Evolutionary conservation across 1,140 invertebrate genomes (phyloP).

Genomic region (Papilio aristodemus): DNA sequence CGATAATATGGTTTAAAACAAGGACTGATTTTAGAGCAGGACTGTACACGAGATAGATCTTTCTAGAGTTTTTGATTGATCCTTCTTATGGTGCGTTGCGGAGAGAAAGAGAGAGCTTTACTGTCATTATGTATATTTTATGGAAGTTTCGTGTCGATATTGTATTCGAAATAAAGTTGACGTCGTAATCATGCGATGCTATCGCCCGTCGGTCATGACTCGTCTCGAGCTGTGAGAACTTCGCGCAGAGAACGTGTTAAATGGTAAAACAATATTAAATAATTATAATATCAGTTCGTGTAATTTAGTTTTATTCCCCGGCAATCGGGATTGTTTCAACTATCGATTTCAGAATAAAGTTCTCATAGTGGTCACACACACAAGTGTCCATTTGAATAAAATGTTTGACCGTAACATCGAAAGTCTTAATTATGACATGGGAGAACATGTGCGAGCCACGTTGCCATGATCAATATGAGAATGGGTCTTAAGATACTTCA

Average conservation of each 20-base stretch:
- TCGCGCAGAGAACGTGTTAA: constrained; percentile 11
- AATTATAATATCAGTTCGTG: constrained; percentile 7
- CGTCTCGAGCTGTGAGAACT: constrained; percentile 13
- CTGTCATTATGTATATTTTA: constrained; percentile 26
- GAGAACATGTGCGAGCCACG: constrained; percentile 66
- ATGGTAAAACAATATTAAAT: constrained; percentile 24
- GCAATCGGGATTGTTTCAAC: constrained; percentile 36
- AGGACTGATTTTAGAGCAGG: not conserved
- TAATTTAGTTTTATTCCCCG: constrained; percentile 6
- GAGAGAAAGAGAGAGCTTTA: constrained; percentile 11
- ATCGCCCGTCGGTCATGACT: not conserved
- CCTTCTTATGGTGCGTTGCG: not conserved
- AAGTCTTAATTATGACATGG: constrained; percentile 53
- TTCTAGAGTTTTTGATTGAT: constrained; percentile 28
- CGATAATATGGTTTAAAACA: not conserved
- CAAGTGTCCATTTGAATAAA: constrained; percentile 55
- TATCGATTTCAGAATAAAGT: constrained; percentile 44
- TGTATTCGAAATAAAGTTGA: constrained; percentile 22
- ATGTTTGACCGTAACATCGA: constrained; percentile 64
- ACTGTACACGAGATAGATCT: constrained; percentile 12
- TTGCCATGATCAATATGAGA: constrained; percentile 47
- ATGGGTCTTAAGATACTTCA: constrained; percentile 56
- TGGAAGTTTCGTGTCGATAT: constrained; percentile 23
- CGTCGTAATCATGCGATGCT: constrained; percentile 17
- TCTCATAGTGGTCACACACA: constrained; percentile 46